Evolutionary conservation across 1,140 invertebrate species (phyloP), one percentile per base, ranked within the genome.

Genomic region (Bathynomus jamesi): DNA sequence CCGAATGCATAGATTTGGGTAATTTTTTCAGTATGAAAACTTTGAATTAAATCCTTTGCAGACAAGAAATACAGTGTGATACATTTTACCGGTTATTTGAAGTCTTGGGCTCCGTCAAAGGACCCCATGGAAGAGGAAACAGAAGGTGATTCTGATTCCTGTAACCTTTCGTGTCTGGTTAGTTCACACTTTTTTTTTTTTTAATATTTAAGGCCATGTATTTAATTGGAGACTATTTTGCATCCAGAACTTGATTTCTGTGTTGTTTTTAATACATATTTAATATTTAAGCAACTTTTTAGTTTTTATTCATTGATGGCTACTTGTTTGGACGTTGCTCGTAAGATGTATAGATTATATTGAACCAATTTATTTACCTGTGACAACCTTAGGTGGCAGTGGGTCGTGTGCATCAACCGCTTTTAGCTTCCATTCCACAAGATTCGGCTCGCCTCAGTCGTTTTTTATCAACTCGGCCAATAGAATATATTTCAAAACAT

Each of bases 51-150:
- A n/a, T n/a, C n/a, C 28, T 53, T 53, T 21, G 21, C 21, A 90
- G 89, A 91, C 80, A 86, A 87, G 80, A 91, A 89, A 76, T 94
- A 91, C 80, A 87, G 85, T 75, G 88, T 92, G 21, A 91, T 94
- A 70, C 91, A 94, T 79, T 94, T 91, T 80, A 93, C 90, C 46
- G 94, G 94, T 0, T 96, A 96, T 80, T 82, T 97, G 7, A 96
- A 96, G 80, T 93, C 93, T 0, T 96, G 93, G 93, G 87, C 90
- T 4, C 89, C 91, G 5, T 87, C 89, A 1, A 93, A 93, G 82
- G 86, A 91, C 61, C 85, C 85, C 8, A 80, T 87, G 70, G 89
- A 88, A 75, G 89, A 87, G 7, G 81, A 82, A 46, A 85, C 82
- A 1, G 89, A 91, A 17, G 86, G 82, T 28, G 91, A 92, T 72